Percentiles rank a stretch among this genome's conserved stretches.
phyloP scores from a whole-genome alignment of 23 tunicate genomes.

The Pegea sp. region DNA sequence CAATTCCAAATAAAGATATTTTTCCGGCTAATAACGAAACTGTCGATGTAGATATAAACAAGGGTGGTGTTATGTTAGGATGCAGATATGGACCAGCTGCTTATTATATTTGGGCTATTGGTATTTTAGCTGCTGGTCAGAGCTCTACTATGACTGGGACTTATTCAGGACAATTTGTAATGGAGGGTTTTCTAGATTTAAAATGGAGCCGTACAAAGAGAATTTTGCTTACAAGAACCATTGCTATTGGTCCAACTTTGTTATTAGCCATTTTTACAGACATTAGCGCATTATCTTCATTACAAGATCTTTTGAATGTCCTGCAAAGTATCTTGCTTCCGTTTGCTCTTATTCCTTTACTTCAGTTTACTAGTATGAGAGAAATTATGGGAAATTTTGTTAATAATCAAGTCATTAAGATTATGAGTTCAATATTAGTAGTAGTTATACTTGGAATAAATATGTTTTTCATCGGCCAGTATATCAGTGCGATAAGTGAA shows the following conservation, averaged over 20 bases:
- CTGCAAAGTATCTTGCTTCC: constrained; percentile 75
- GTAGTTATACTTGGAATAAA: constrained; percentile 43
- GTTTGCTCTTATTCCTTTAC: constrained; percentile 70
- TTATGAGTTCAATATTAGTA: constrained; percentile 28
- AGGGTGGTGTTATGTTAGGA: constrained; percentile 75
- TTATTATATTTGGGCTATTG: constrained; percentile 92
- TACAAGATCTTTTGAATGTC: constrained; percentile 73
- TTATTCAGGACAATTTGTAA: constrained; percentile 87
- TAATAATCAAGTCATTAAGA: constrained; percentile 36
- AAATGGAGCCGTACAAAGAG: constrained; percentile 66
- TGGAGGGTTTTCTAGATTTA: constrained; percentile 88
- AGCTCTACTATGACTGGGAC: constrained; percentile 96
- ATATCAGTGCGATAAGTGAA: constrained; percentile 9
- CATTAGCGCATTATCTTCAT: constrained; percentile 26
- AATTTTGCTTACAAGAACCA: constrained; percentile 56
- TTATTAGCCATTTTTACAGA: constrained; percentile 61
- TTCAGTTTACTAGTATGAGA: constrained; percentile 45
- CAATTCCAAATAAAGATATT: constrained; percentile 19
- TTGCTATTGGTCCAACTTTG: constrained; percentile 87
- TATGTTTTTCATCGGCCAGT: constrained; percentile 45
- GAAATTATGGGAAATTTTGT: constrained; percentile 65
- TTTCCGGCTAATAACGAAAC: constrained; percentile 30
- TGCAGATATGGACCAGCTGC: constrained; percentile 72
- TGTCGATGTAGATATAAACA: constrained; percentile 33
- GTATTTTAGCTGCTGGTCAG: constrained; percentile 95